Conservation (phyloP, 1,140 invertebrate genomes). For the Euura saliciscinereae region DNA sequence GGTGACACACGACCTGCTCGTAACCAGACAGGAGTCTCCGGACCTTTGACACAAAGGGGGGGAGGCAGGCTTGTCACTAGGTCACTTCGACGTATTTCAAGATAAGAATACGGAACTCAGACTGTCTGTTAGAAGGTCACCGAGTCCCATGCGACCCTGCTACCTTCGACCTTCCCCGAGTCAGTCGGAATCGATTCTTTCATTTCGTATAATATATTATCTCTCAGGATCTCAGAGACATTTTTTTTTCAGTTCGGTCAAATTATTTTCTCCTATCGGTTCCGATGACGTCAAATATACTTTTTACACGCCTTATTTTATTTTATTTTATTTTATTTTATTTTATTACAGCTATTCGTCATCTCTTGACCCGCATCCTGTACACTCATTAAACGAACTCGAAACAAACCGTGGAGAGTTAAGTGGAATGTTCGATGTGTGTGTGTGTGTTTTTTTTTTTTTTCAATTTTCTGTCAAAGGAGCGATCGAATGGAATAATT, state of each 20-base stretch:
- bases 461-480: background rate
- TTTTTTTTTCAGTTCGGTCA: background rate
- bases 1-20: background rate
- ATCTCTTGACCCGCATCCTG: background rate
- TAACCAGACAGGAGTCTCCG: background rate
- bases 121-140: background rate
- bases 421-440: too few relatives aligned
- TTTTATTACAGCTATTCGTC: too few relatives aligned
- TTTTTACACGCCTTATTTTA: too few relatives aligned
- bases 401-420: background rate
- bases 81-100: slow-evolving; percentile 1
- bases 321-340: too few relatives aligned
- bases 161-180: background rate
- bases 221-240: background rate
- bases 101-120: background rate
- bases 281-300: background rate
- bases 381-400: background rate
- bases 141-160: background rate
- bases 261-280: background rate
- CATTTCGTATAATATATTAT: background rate
- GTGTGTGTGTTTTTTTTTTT: background rate
- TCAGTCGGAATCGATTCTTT: background rate
- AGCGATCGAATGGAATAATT: too few relatives aligned
- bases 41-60: background rate
- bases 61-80: background rate